These are phyloP conservation scores for Yasuhikotakia modesta DNA, from an alignment of 2,797 vertebrate species.

Conservation along the genomic window DNA sequence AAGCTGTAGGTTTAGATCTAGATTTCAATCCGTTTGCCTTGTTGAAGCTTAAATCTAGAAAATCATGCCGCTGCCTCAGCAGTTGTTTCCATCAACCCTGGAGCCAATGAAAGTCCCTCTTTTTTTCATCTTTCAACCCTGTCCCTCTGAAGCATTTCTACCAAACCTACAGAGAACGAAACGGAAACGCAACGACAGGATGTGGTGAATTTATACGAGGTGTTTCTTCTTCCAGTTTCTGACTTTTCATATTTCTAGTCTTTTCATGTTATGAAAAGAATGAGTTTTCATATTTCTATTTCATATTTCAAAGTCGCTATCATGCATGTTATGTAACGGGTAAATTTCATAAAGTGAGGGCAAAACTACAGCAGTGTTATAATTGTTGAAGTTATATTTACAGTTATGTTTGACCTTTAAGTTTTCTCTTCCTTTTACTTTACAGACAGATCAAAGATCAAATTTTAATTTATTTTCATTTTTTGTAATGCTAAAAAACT, in stretches of 20 bases:
- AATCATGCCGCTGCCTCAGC: slow-evolving; percentile 21
- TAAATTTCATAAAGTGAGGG: slow-evolving; percentile 4
- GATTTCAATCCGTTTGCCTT: slow-evolving; percentile 13
- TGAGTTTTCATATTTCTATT: slow-evolving; percentile 38
- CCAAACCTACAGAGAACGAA: slow-evolving; percentile 2
- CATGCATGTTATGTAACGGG: neutral
- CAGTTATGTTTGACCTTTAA: slow-evolving; percentile 7
- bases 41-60: slow-evolving; percentile 5
- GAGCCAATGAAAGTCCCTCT: no score
- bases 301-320: slow-evolving; percentile 5
- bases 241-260: slow-evolving; percentile 40
- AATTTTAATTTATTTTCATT: neutral
- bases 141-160: slow-evolving; percentile 36
- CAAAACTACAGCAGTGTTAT: slow-evolving; percentile 26
- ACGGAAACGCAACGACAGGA: slow-evolving; percentile 11
- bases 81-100: neutral
- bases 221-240: slow-evolving; percentile 28
- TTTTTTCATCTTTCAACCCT: no score
- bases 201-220: slow-evolving; percentile 33
- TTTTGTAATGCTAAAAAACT: neutral
- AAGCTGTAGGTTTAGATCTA: slow-evolving; percentile 73
- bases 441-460: neutral
- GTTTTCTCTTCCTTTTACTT: neutral
- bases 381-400: slow-evolving; percentile 27
- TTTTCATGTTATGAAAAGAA: no score